A percentile compares a stretch with the other conserved stretches of the same genome.
Evolutionary conservation across 2,797 vertebrate species (phyloP).

Genomic region (Chiroxiphia lanceolata): DNA sequence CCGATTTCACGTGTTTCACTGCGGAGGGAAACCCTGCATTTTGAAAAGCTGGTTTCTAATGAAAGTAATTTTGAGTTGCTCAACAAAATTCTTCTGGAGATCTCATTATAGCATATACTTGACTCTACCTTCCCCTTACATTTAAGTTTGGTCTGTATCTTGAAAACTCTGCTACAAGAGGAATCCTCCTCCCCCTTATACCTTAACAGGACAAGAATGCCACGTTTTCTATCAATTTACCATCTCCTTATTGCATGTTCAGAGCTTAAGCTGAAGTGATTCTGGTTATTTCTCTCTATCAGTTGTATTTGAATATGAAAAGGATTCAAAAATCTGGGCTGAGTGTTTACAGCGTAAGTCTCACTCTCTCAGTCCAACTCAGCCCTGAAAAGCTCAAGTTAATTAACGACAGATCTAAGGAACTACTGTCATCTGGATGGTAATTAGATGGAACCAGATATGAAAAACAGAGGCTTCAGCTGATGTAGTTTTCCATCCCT

Average conservation of each 20-base stretch:
- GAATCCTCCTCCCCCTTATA: neutral
- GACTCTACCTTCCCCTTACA: neutral
- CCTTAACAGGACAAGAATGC: neutral
- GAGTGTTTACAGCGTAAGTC: neutral
- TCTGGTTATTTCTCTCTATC: neutral
- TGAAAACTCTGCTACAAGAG: neutral
- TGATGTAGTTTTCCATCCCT: neutral
- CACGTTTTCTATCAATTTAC: neutral
- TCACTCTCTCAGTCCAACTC: neutral
- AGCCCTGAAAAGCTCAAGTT: neutral
- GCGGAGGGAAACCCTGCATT: neutral
- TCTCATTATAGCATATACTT: neutral
- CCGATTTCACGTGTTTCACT: neutral
- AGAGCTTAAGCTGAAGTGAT: neutral
- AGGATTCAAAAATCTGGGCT: neutral
- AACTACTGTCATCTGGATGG: neutral
- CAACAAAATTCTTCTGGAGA: neutral
- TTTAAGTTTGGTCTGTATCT: neutral
- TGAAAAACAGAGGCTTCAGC: neutral
- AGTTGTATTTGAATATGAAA: neutral
- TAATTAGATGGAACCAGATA: slow-evolving; percentile 4
- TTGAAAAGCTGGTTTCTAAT: neutral
- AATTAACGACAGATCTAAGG: neutral
- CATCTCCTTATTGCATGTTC: neutral
- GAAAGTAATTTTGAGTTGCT: neutral